A percentile compares a stretch with the other conserved stretches of the same genome.
Evolutionary conservation across 2,888 invertebrate species (phyloP).

Genomic region (Onchidella celtica): DNA sequence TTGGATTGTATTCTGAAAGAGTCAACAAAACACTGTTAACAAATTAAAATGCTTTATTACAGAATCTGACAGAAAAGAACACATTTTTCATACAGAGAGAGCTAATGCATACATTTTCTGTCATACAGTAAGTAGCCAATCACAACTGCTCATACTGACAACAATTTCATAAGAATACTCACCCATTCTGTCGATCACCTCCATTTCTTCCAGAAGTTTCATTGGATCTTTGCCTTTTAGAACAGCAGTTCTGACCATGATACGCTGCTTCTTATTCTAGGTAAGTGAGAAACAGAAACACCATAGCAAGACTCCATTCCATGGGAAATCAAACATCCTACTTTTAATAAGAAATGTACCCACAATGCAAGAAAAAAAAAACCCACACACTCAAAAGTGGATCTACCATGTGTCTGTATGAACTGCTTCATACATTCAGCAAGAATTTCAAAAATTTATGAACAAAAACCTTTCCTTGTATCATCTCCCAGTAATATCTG

Average conservation of each 20-base stretch:
- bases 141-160: too few species aligned
- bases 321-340: background rate
- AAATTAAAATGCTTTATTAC: background rate
- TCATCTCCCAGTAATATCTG: too few species aligned
- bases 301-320: background rate
- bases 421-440: background rate
- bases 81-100: too few species aligned
- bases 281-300: slow-evolving; percentile 20
- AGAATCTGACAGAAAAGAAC: too few species aligned
- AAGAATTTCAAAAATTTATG: background rate
- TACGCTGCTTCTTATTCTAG: slow-evolving; percentile 95
- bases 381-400: too few species aligned
- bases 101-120: too few species aligned
- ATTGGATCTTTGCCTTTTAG: slow-evolving; percentile 98
- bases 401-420: too few species aligned
- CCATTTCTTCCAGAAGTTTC: slow-evolving; percentile 96
- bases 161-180: too few species aligned
- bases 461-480: background rate
- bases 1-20: slow-evolving; percentile 92
- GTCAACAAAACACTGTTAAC: background rate
- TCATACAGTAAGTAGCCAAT: too few species aligned
- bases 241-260: slow-evolving; percentile 97
- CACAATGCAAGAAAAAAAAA: background rate
- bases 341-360: too few species aligned
- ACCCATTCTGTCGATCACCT: slow-evolving; percentile 99